Evolutionary conservation across 1,140 invertebrate genomes (phyloP), one percentile per base, ranked within the genome.

Genomic region (Oncopodura yosiiana): DNA sequence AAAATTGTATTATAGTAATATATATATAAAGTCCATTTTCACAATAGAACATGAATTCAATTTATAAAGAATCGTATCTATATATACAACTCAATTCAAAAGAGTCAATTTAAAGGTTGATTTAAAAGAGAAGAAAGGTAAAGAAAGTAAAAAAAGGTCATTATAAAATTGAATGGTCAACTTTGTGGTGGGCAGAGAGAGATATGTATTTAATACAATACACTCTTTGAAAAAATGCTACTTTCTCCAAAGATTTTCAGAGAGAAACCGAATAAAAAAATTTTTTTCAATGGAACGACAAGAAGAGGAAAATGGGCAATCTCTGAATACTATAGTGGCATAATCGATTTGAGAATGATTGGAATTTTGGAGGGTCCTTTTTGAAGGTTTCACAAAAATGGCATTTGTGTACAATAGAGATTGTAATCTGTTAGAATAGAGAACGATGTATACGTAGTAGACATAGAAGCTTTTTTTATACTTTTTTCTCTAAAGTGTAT

Each of bases 321-420:
- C 61, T 57, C 43, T 45, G 27, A 26, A 45, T 4, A 27, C 14
- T 18, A 41, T 9, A 18, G 16, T 6, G 41, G 53, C 42, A 63
- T 58, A 64, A 64, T 64, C 62, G 62, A 64, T 61, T 64, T 58
- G 41, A 55, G 48, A 63, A 60, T 27, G 51, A 61, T 61, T 64
- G 59, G 62, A 51, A 60, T 58, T 63, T 63, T 55, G 36, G 56
- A 46, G 43, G 30, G 32, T 32, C 53, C 39, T 63, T 58, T 60
- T 57, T 58, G 51, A 60, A 58, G 45, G 58, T 52, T 61, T 58
- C 34, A 37, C 45, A 59, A 64, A 64, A 64, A 58, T 59, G 55
- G 50, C 52, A 61, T 61, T 61, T 61, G 62, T 61, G 49, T 59
- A 64, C 58, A 64, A 61, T 61, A 59, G 62, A 64, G 62, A 64